A percentile compares a stretch with the other conserved stretches of the same genome.
Evolutionary conservation across 1,140 invertebrate species (phyloP).

Genomic region (Sminthurinus signatus): DNA sequence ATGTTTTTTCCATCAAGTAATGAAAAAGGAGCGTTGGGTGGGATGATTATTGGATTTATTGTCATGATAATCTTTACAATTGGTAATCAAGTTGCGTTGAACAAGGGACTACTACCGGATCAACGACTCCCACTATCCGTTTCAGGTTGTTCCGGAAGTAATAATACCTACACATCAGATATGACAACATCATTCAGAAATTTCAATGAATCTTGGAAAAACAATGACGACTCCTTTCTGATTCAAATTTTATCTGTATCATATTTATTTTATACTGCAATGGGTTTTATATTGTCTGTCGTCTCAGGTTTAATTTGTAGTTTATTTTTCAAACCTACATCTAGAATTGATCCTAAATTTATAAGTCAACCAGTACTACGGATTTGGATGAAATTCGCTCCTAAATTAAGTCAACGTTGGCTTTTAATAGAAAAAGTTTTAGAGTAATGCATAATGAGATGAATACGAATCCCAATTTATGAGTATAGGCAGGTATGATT

Average conservation of each 20-base stretch:
- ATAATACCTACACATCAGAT: neutral
- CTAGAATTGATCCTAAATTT: neutral
- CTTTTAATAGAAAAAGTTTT: too few relatives aligned
- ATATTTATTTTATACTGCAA: slow-evolving; percentile 24
- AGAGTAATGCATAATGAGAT: too few relatives aligned
- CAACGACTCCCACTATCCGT: slow-evolving; percentile 13
- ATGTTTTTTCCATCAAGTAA: slow-evolving; percentile 35
- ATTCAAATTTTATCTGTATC: slow-evolving; percentile 26
- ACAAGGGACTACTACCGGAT: slow-evolving; percentile 49
- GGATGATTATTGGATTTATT: slow-evolving; percentile 24
- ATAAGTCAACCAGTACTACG: neutral
- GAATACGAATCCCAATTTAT: too few relatives aligned
- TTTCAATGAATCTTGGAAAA: slow-evolving; percentile 18
- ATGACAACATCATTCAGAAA: neutral
- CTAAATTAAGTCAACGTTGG: neutral
- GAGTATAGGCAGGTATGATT: too few relatives aligned
- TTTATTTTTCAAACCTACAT: neutral
- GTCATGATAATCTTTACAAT: slow-evolving; percentile 28
- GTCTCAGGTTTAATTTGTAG: slow-evolving; percentile 22
- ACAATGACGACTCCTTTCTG: slow-evolving; percentile 19
- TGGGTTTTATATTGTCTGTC: slow-evolving; percentile 19
- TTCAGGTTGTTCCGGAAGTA: slow-evolving; percentile 11
- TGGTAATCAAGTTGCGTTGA: slow-evolving; percentile 20
- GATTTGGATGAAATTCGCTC: neutral
- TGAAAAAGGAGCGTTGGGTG: slow-evolving; percentile 19